Conservation (phyloP, 92 coral and sea anemone species). For the Phymanthus crucifer region DNA sequence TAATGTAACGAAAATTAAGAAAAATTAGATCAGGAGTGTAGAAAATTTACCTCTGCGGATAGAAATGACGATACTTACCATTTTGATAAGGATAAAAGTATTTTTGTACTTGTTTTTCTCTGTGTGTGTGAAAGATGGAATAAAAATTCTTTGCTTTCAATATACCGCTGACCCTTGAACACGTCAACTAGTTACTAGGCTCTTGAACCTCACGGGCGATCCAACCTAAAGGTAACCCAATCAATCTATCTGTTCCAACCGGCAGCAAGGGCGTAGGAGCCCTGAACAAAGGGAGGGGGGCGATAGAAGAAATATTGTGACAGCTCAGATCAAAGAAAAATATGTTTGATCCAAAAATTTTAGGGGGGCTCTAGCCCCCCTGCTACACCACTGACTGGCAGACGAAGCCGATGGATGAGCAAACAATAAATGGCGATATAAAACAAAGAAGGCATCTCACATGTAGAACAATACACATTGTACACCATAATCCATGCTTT, state of each 20-base stretch:
- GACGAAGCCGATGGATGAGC: too few species aligned
- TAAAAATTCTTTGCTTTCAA: neutral
- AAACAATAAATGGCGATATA: too few species aligned
- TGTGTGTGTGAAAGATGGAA: neutral
- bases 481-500: too few species aligned
- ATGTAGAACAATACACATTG: too few species aligned
- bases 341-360: too few species aligned
- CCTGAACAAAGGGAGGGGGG: too few species aligned
- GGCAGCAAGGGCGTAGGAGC: too few species aligned
- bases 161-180: constrained; percentile 41
- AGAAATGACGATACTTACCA: constrained; percentile 25
- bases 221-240: constrained; percentile 12
- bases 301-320: too few species aligned
- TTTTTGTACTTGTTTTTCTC: neutral
- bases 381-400: too few species aligned
- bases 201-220: neutral
- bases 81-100: constrained; percentile 14
- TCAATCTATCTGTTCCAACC: neutral
- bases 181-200: constrained; percentile 46
- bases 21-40: neutral
- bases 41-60: neutral
- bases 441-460: too few species aligned
- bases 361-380: too few species aligned
- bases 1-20: constrained; percentile 12
- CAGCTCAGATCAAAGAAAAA: too few species aligned